Conservation (phyloP, 2,797 vertebrate species). For the Cyprinella venusta region DNA sequence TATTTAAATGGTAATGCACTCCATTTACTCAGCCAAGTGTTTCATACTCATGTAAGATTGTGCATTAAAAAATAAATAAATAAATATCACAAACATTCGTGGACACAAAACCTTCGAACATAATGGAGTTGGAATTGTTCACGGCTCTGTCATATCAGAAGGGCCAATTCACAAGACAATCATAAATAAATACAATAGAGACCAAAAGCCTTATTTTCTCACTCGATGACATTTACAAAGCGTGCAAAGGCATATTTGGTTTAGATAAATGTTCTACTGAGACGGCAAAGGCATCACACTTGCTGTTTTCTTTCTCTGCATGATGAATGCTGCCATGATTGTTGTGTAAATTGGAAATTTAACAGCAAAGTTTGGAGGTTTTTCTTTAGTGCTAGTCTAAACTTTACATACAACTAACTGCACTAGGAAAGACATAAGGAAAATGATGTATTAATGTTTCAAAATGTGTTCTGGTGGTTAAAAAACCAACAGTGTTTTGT, state of each 20-base stretch:
- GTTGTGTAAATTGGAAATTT: conserved; percentile 43
- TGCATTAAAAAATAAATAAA: neutral
- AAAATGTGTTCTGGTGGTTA: conserved; percentile 3
- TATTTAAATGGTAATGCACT: conserved; percentile 8
- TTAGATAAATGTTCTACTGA: conserved; percentile 27
- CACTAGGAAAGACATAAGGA: neutral
- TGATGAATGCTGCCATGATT: conserved; percentile 37
- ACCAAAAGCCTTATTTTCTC: conserved; percentile 38
- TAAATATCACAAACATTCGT: neutral
- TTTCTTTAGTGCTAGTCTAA: conserved; percentile 11
- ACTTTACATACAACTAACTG: neutral
- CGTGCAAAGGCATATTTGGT: conserved; percentile 10
- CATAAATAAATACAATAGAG: conserved; percentile 38
- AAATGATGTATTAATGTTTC: neutral
- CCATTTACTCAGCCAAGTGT: neutral
- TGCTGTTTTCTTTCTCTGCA: conserved; percentile 20
- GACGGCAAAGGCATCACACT: conserved; percentile 17
- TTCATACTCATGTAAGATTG: conserved; percentile 1
- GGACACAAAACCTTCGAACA: neutral
- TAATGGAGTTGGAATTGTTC: conserved; percentile 16
- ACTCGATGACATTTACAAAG: conserved; percentile 44
- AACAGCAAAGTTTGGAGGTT: conserved; percentile 25
- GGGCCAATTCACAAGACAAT: conserved; percentile 26
- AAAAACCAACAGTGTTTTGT: conserved; percentile 1
- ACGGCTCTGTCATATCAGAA: conserved; percentile 14